Conservation (phyloP, 2,113 vertebrate species). For the cattle (Bos taurus) region ARS-UCD2.0 NC_037336.1:100127001-100127500, state of each 20-base stretch:
- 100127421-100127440: neutral
- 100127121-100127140: neutral
- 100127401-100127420: accelerated
- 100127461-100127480: neutral
- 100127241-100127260: neutral
- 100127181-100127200: neutral
- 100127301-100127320: neutral
- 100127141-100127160: neutral
- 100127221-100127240: neutral
- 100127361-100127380: neutral
- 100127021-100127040: neutral
- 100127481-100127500: neutral
- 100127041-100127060: too few species aligned
- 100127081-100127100: too few species aligned
- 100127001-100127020: neutral
- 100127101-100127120: too few species aligned
- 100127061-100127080: too few species aligned
- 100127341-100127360: neutral
- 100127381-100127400: neutral
- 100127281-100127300: neutral
- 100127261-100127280: neutral
- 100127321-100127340: neutral
- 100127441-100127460: neutral
- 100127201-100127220: neutral
- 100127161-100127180: neutral